phyloP scores from a whole-genome alignment of 2,797 vertebrate species.

The Pempheris klunzingeri region DNA sequence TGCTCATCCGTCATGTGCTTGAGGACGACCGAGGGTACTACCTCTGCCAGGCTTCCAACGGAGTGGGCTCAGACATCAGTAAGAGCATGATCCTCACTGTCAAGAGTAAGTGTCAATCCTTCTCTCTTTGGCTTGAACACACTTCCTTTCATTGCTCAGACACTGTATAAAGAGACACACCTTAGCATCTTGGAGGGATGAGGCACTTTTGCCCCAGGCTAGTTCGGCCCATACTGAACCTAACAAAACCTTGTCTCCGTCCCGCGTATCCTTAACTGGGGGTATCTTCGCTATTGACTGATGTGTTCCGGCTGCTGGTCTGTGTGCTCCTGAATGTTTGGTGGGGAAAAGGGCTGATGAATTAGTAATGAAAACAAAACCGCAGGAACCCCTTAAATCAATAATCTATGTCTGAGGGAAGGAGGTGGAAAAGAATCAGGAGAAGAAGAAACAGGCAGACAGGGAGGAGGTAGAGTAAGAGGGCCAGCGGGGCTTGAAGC shows the following conservation, averaged over 20 bases:
- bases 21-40: slow-evolving; percentile 98
- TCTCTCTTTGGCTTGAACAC: slow-evolving; percentile 36
- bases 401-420: slow-evolving; percentile 74
- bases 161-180: slow-evolving; percentile 32
- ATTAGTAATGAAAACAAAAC: slow-evolving; percentile 85
- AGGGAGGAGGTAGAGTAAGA: slow-evolving; percentile 51
- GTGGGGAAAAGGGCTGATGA: slow-evolving; percentile 71
- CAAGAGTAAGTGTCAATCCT: slow-evolving; percentile 83
- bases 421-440: slow-evolving; percentile 48
- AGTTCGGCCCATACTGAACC: slow-evolving; percentile 51
- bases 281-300: slow-evolving; percentile 72
- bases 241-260: slow-evolving; percentile 56
- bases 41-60: slow-evolving; percentile 98
- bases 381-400: slow-evolving; percentile 76
- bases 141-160: slow-evolving; percentile 35
- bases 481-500: slow-evolving; percentile 70
- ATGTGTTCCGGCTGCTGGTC: slow-evolving; percentile 62
- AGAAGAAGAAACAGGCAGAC: slow-evolving; percentile 43
- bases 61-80: slow-evolving; percentile 99
- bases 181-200: slow-evolving; percentile 45
- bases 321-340: slow-evolving; percentile 64
- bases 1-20: slow-evolving; percentile 96
- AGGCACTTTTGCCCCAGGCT: slow-evolving; percentile 72
- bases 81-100: slow-evolving; percentile 99
- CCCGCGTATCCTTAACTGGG: slow-evolving; percentile 53